Conservation (phyloP, 2,113 vertebrate species). For the Caranx melampygus region DNA sequence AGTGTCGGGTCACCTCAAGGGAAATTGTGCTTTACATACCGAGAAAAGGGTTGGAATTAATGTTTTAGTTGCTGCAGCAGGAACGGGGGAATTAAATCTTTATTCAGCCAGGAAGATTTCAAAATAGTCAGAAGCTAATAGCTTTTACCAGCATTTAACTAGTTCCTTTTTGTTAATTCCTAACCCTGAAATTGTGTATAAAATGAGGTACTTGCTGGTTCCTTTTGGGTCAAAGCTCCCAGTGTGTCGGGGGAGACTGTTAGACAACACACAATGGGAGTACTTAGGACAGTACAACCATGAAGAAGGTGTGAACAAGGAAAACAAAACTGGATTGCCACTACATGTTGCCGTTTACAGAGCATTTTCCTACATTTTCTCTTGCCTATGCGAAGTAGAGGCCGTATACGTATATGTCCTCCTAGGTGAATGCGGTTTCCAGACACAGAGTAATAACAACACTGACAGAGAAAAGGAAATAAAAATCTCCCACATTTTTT, state of each 20-base stretch:
- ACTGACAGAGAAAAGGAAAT: constrained; percentile 52
- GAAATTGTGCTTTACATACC: constrained; percentile 73
- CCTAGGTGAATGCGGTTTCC: constrained; percentile 18
- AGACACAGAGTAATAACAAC: constrained; percentile 40
- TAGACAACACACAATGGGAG: constrained; percentile 16
- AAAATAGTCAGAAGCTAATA: constrained; percentile 19
- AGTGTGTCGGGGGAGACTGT: constrained; percentile 21
- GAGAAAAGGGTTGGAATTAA: constrained; percentile 44
- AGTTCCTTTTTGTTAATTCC: constrained; percentile 35
- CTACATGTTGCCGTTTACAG: constrained; percentile 30
- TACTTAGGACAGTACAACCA: constrained; percentile 17
- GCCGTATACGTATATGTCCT: constrained; percentile 22
- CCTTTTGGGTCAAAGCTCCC: constrained; percentile 46
- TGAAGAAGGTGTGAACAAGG: constrained; percentile 13
- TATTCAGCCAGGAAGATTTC: constrained; percentile 27
- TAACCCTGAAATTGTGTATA: constrained; percentile 63
- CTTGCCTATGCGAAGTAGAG: constrained; percentile 33
- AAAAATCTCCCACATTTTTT: constrained; percentile 28
- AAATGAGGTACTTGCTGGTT: constrained; percentile 70
- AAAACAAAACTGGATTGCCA: constrained; percentile 25
- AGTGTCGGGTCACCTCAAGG: constrained; percentile 31
- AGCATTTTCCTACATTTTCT: constrained; percentile 20
- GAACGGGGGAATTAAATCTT: constrained; percentile 34
- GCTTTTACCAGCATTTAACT: constrained; percentile 23
- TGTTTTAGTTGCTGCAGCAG: constrained; percentile 42